phyloP scores from a whole-genome alignment of 2,113 vertebrate genomes.

The Cyanoliseus patagonus region DNA sequence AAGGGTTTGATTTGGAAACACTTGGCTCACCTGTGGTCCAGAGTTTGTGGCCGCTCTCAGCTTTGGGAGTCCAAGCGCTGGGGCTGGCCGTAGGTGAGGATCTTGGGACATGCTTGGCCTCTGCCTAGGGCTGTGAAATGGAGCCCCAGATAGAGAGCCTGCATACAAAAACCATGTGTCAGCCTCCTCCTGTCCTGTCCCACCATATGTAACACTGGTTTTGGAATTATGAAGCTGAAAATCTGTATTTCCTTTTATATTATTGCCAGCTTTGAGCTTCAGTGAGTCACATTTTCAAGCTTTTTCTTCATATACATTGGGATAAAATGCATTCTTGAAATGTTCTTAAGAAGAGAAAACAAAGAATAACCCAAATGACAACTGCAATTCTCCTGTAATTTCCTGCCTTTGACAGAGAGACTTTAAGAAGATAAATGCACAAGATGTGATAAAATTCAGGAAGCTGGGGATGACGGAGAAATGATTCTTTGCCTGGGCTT shows the following conservation, averaged over 20 bases:
- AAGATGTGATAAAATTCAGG: background rate
- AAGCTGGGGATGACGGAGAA: background rate
- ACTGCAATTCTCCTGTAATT: background rate
- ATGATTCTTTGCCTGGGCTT: background rate
- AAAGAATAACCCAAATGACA: background rate
- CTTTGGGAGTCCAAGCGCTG: background rate
- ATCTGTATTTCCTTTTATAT: background rate
- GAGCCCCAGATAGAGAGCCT: background rate
- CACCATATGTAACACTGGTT: background rate
- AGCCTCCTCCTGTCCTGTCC: background rate
- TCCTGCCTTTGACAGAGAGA: background rate
- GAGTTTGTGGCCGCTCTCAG: background rate
- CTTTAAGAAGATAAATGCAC: background rate
- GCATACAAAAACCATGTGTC: background rate
- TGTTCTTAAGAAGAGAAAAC: background rate
- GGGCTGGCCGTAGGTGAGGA: rapidly evolving
- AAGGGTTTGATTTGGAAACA: background rate
- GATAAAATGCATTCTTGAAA: background rate
- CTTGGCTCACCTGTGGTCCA: background rate
- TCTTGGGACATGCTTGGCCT: background rate
- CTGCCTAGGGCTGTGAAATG: background rate
- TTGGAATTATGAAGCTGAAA: background rate
- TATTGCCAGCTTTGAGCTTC: background rate
- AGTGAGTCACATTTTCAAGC: background rate
- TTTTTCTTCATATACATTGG: background rate